Evolutionary conservation across 2,888 invertebrate genomes (phyloP), one percentile per base, ranked within the genome.

Genomic region (Deroplatys truncata): DNA sequence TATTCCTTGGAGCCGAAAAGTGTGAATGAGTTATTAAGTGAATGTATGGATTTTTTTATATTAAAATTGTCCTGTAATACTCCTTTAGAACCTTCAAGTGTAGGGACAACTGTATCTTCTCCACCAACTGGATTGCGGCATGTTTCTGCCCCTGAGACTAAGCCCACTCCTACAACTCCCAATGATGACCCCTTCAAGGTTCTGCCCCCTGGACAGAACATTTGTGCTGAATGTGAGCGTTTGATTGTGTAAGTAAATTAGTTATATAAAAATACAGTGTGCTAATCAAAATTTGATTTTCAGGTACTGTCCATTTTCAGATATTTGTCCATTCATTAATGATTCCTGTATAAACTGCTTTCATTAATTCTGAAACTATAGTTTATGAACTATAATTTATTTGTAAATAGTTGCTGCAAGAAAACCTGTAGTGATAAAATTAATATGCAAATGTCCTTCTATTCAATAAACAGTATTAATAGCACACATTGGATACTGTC

Each of bases 141-240:
- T 94, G 97, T 98, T 92, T 94, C 94, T 92, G 97, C 97, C 91
- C 97, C 98, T 91, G 95, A 96, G 93, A 94, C 93, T 90, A 94
- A 94, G 92, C 94, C 95, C 31, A 92, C 93, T 29, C 91, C 93
- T 88, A 94, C 96, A 92, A 85, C 89, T 49, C 87, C 87, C 85
- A 87, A 90, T 28, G 89, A 90, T 8, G 90, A 94, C 95, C 92
- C 96, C 96, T 92, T 96, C 95, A 93, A 93, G 91, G 97, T 96
- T 93, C 95, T 98, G 92, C 97, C 97, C 92, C 96, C 97, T 92
- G 97, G 97, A 93, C 98, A 98, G 94, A 98, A 98, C 95, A 97
- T 98, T 94, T 99, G 99, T 95, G 97, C 97, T 92, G 98, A 98
- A 93, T 99, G 99, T 95, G 98, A 98, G 94, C 96, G 98, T 93